A percentile compares a stretch with the other conserved stretches of the same genome.
These are phyloP conservation scores for Danionella dracula DNA, from an alignment of 2,797 vertebrate genomes.

Conservation along the genomic window DNA sequence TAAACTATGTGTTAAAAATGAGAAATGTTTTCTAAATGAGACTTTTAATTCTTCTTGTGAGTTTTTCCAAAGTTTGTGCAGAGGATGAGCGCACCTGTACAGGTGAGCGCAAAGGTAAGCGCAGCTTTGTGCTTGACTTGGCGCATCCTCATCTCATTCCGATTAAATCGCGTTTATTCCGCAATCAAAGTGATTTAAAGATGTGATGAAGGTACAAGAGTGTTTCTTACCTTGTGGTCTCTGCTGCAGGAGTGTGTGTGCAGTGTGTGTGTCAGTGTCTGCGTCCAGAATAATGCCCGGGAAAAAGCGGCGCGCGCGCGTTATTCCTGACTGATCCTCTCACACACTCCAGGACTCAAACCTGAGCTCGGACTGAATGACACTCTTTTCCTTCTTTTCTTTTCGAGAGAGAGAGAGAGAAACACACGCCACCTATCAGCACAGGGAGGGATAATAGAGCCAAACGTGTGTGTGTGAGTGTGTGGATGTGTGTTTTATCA, in stretches of 20 bases:
- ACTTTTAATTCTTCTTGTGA: no score
- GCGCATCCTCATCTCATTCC: slow-evolving; percentile 10
- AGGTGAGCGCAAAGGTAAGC: slow-evolving; percentile 59
- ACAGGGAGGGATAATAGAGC: slow-evolving; percentile 99
- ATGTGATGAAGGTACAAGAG: slow-evolving; percentile 32
- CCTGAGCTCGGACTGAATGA: slow-evolving; percentile 71
- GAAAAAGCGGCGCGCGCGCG: slow-evolving; percentile 95
- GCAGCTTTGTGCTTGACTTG: slow-evolving; percentile 20
- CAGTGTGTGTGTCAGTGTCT: slow-evolving; percentile 15
- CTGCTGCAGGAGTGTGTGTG: slow-evolving; percentile 27
- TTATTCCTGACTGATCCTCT: slow-evolving; percentile 99
- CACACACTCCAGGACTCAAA: slow-evolving; percentile 96
- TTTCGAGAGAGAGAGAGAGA: slow-evolving; percentile 75
- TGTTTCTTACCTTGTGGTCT: slow-evolving; percentile 75
- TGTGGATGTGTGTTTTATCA: slow-evolving; percentile 82
- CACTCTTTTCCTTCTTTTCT: slow-evolving; percentile 97
- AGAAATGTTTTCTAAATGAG: no score
- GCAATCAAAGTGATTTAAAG: slow-evolving; percentile 35
- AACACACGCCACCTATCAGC: slow-evolving; percentile 99
- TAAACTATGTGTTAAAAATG: no score
- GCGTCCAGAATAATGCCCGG: slow-evolving; percentile 86
- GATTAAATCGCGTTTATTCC: not conserved
- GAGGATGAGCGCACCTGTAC: slow-evolving; percentile 66
- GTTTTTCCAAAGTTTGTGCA: not conserved
- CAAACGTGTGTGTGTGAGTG: slow-evolving; percentile 74